These are phyloP conservation scores for Centroberyx gerrardi DNA, from an alignment of 2,797 vertebrate species.

Conservation along the genomic window DNA sequence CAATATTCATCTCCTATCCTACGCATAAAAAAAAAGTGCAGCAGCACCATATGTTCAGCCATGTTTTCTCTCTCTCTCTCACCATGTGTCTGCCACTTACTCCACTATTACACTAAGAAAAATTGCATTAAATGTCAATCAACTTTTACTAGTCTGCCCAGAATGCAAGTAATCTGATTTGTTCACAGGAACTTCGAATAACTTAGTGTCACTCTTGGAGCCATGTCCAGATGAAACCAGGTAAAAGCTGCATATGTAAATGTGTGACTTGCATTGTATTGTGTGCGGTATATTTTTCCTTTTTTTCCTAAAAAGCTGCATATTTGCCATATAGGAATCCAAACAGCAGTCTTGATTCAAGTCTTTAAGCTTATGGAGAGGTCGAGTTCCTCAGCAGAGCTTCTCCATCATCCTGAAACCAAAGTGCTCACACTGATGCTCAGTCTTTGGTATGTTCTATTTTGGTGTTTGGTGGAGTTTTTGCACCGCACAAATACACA, in stretches of 20 bases:
- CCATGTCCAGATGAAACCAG: neutral
- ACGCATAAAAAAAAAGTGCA: constrained; percentile 35
- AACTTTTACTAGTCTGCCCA: constrained; percentile 18
- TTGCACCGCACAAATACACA: constrained; percentile 2
- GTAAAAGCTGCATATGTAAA: neutral
- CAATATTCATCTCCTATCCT: constrained; percentile 52
- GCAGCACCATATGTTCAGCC: constrained; percentile 59
- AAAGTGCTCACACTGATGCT: neutral
- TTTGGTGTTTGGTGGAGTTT: neutral
- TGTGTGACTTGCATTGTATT: too few relatives aligned
- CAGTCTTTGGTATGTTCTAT: neutral
- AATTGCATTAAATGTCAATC: constrained; percentile 36
- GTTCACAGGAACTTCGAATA: constrained; percentile 18
- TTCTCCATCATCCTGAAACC: neutral
- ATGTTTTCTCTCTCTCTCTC: constrained; percentile 39
- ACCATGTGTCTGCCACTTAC: constrained; percentile 25
- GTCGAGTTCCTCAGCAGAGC: neutral
- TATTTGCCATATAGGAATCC: too few relatives aligned
- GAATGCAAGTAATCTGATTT: constrained; percentile 13
- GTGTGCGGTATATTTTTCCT: too few relatives aligned
- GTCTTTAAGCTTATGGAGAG: neutral
- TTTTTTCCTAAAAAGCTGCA: too few relatives aligned
- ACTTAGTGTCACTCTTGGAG: neutral
- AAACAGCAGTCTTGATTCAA: too few relatives aligned
- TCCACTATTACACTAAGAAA: constrained; percentile 31